Conservation (phyloP, 1,140 invertebrate genomes). For the Camponotus vicinus region DNA sequence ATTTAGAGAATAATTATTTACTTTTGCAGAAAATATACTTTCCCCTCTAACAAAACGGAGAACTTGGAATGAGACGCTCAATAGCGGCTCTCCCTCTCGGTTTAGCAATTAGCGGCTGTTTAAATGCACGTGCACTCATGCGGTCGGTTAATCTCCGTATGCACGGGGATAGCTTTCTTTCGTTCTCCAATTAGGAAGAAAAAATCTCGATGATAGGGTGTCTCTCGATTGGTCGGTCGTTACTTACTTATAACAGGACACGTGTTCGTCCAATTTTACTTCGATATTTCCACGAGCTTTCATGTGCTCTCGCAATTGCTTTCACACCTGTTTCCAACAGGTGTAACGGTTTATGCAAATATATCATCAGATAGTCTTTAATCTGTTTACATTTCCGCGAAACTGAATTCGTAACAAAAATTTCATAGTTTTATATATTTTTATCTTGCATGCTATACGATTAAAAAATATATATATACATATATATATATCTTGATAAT, state of each 20-base stretch:
- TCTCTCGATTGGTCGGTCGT: slow-evolving; percentile 64
- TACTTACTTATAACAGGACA: slow-evolving; percentile 73
- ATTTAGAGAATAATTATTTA: slow-evolving; percentile 13
- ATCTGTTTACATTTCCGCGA: background rate
- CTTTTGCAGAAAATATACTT: slow-evolving; percentile 22
- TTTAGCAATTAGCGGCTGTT: slow-evolving; percentile 83
- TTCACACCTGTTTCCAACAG: slow-evolving; percentile 58
- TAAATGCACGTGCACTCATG: slow-evolving; percentile 82
- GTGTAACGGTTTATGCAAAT: slow-evolving; percentile 57
- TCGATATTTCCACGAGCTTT: slow-evolving; percentile 46
- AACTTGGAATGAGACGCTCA: slow-evolving; percentile 21
- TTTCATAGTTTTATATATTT: background rate
- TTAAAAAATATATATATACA: background rate
- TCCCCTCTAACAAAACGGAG: background rate
- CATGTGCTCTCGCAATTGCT: slow-evolving; percentile 41
- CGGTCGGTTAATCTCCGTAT: slow-evolving; percentile 80
- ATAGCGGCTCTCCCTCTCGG: slow-evolving; percentile 10
- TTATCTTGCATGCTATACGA: background rate
- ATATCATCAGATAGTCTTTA: background rate
- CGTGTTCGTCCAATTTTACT: slow-evolving; percentile 73
- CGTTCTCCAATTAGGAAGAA: slow-evolving; percentile 80
- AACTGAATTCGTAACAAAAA: background rate
- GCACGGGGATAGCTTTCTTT: slow-evolving; percentile 71
- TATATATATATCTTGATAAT: background rate
- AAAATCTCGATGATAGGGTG: slow-evolving; percentile 68